Evolutionary conservation across 2,888 invertebrate genomes (phyloP).

Genomic region (Pollenia angustigena): DNA sequence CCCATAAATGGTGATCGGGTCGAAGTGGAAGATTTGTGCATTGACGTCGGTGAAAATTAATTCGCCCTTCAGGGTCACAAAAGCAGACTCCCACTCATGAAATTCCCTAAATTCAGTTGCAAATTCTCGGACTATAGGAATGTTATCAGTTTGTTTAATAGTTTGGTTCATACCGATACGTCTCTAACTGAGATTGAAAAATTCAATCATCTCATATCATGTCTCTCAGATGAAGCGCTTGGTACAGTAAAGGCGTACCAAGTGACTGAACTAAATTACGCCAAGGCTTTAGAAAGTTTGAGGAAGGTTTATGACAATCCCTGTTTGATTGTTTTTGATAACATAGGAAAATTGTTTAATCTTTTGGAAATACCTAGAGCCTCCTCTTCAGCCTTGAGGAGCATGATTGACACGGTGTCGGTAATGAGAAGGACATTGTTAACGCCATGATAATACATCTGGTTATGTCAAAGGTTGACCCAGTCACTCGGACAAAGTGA

Average conservation of each 20-base stretch:
- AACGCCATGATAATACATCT: constrained; percentile 72
- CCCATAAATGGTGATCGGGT: too few relatives aligned
- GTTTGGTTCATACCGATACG: constrained; percentile 39
- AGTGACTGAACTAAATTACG: constrained; percentile 64
- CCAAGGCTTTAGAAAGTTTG: constrained; percentile 63
- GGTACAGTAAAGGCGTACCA: constrained; percentile 68
- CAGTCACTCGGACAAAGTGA: constrained; percentile 11
- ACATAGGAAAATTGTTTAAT: constrained; percentile 61
- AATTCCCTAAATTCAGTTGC: constrained; percentile 58
- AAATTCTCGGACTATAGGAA: constrained; percentile 61
- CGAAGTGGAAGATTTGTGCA: too few relatives aligned
- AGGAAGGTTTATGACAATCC: constrained; percentile 68
- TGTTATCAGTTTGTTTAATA: constrained; percentile 60
- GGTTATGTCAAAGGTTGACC: constrained; percentile 61
- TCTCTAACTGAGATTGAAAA: constrained; percentile 66
- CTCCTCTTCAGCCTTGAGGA: constrained; percentile 66
- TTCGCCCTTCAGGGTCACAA: not conserved
- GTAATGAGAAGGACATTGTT: constrained; percentile 67
- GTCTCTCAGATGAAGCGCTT: constrained; percentile 68
- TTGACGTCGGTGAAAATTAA: too few relatives aligned
- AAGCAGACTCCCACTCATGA: constrained; percentile 46
- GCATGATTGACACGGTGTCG: constrained; percentile 71
- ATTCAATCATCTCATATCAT: constrained; percentile 67
- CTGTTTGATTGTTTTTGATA: constrained; percentile 56
- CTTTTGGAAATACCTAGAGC: constrained; percentile 64